Conservation (phyloP, 2,113 vertebrate genomes). For the Antechinus stuartii region DNA sequence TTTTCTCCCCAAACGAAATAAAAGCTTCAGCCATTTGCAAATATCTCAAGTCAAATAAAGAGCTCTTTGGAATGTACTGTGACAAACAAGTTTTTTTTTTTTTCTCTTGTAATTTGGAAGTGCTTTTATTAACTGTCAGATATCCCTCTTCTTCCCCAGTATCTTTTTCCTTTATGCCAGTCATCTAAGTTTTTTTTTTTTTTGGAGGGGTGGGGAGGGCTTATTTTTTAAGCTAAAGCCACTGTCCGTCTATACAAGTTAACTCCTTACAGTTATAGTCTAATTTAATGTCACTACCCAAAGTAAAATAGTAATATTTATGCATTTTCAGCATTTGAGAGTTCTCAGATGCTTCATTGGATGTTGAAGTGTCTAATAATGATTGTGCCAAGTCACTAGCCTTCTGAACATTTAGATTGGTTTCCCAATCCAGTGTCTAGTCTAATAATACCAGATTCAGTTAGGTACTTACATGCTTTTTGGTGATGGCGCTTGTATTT, state of each 20-base stretch:
- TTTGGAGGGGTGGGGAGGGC: no score
- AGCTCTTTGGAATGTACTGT: conserved; percentile 44
- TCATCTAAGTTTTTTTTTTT: background rate
- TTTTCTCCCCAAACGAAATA: background rate
- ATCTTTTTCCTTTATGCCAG: conserved; percentile 6
- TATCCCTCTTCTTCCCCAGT: conserved; percentile 7
- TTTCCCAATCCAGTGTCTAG: background rate
- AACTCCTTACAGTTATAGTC: background rate
- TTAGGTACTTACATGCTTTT: conserved; percentile 10
- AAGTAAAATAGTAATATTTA: background rate
- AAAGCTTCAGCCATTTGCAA: conserved; percentile 5
- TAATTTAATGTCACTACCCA: conserved; percentile 15
- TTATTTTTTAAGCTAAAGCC: conserved; percentile 15
- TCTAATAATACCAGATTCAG: background rate
- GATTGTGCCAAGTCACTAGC: conserved; percentile 5
- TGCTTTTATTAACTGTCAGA: conserved; percentile 37
- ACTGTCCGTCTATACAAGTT: background rate
- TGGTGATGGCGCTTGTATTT: conserved; percentile 2
- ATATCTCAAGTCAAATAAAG: conserved; percentile 5
- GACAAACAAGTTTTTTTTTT: background rate
- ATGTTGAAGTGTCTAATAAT: background rate
- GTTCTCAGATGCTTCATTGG: background rate
- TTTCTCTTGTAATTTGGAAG: background rate
- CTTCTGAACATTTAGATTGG: background rate
- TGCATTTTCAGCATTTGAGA: background rate